Percentiles rank a stretch among this genome's conserved stretches.
Conservation (phyloP, 2,113 vertebrate species). For the Scomber scombrus region DNA sequence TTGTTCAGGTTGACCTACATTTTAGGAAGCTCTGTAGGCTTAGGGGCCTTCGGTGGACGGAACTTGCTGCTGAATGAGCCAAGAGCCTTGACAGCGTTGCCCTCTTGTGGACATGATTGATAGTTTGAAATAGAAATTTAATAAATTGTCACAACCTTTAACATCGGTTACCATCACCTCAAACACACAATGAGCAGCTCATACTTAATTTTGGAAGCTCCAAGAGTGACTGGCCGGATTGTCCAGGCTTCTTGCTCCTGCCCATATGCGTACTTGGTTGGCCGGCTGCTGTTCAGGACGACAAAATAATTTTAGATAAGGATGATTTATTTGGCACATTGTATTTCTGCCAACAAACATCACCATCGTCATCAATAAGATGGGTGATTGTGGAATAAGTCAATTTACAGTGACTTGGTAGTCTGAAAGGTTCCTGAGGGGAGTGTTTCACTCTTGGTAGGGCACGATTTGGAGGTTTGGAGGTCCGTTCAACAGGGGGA, state of each 20-base stretch:
- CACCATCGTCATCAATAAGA: not conserved
- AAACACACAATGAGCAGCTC: not conserved
- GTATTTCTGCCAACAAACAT: not conserved
- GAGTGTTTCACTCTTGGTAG: not conserved
- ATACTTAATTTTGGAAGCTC: not conserved
- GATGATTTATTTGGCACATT: not conserved
- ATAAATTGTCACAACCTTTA: not conserved
- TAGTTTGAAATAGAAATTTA: conserved; percentile 6
- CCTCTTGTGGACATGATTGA: conserved; percentile 63
- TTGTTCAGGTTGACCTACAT: conserved; percentile 11
- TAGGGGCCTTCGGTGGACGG: not conserved
- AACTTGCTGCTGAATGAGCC: not conserved
- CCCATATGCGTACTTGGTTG: not conserved
- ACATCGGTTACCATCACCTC: not conserved
- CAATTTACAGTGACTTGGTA: conserved; percentile 14
- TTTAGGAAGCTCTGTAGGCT: not conserved
- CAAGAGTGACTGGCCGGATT: not conserved
- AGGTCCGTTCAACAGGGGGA: not conserved
- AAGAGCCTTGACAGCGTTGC: conserved; percentile 21
- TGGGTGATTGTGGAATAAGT: not conserved
- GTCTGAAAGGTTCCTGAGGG: not conserved
- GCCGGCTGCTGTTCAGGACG: not conserved
- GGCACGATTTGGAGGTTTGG: not conserved
- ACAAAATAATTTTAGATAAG: not conserved
- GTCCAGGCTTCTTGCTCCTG: conserved; percentile 16